Evolutionary conservation across 1,140 invertebrate genomes (phyloP).

Genomic region (Danaus plexippus): DNA sequence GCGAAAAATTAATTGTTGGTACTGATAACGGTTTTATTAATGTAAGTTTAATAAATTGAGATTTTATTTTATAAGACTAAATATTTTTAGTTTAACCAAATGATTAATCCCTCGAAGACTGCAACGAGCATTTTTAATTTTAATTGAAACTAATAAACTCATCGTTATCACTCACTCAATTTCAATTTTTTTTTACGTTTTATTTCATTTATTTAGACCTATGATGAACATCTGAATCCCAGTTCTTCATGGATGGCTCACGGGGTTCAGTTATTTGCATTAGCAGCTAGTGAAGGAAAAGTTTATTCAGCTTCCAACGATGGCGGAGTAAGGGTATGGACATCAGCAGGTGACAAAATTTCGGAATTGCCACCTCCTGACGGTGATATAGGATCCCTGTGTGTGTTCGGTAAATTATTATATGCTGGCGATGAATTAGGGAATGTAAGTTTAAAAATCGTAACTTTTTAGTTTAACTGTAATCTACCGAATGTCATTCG

Average conservation of each 20-base stretch:
- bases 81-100: too few species aligned
- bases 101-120: too few species aligned
- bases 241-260: conserved; percentile 48
- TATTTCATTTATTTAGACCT: conserved; percentile 27
- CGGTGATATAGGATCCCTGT: conserved; percentile 38
- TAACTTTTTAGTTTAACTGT: conserved; percentile 1
- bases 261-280: conserved; percentile 50
- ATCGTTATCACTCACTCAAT: too few species aligned
- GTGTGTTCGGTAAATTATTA: conserved; percentile 37
- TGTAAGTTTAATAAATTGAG: too few species aligned
- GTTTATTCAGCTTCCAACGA: conserved; percentile 58
- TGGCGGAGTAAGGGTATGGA: conserved; percentile 50
- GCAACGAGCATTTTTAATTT: too few species aligned
- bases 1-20: too few species aligned
- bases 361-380: conserved; percentile 32
- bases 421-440: conserved; percentile 57
- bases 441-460: conserved; percentile 39
- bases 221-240: conserved; percentile 39
- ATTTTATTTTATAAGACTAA: too few species aligned
- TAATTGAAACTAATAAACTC: too few species aligned
- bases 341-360: conserved; percentile 40
- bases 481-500: background rate
- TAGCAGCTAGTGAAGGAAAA: conserved; percentile 36
- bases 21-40: too few species aligned
- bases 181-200: conserved; percentile 1